Base-by-base conservation (phyloP, 1,140 invertebrate genomes). In the Sminthurides bifidus region DNA sequence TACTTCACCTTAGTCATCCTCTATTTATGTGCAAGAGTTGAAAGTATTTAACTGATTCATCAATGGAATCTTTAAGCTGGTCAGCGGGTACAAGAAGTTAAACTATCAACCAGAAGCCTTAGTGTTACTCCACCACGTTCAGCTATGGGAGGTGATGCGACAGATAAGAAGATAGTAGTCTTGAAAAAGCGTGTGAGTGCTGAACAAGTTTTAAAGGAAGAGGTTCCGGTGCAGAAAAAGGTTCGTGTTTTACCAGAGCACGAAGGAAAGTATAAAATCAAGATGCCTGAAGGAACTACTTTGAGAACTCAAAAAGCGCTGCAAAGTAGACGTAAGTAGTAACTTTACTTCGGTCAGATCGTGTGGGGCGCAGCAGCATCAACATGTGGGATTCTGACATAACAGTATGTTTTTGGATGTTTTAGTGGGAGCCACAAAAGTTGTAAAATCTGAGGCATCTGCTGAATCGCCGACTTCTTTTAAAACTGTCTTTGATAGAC, bases 181-280 rank as follows among this genome's bases (percentile, higher is more conserved):
- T 19, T 57, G 14, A 51, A 51, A 14, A 57, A 57, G 21, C 10
- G 55, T 0, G 10, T 29, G 15, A 33, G 26, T 6, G 15, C 17
- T 2, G 46, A 49, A 29, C 21, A 8, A 12, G 10, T 31, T 17
- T 29, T 27, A 12, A 10, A 45, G 33, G 67, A 67, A 54, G 66
- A 63, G 63, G 59, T 66, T 21, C 61, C 67, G 14, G 38, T 64
- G 6, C 66, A 73, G 65, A 71, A 66, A 61, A 66, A 66, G 52
- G 59, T 73, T 26, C 51, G 71, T 37, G 69, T 75, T 40, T 62
- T 75, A 17, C 73, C 73, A 5, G 73, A 68, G 54, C 60, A 62
- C 46, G 68, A 76, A 51, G 68, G 73, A 3, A 68, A 66, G 12
- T 76, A 76, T 54, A 74, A 72, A 54, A 66, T 76, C 2, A 70